phyloP scores from a whole-genome alignment of 2,113 vertebrate species.

The Thunnus maccoyii region DNA sequence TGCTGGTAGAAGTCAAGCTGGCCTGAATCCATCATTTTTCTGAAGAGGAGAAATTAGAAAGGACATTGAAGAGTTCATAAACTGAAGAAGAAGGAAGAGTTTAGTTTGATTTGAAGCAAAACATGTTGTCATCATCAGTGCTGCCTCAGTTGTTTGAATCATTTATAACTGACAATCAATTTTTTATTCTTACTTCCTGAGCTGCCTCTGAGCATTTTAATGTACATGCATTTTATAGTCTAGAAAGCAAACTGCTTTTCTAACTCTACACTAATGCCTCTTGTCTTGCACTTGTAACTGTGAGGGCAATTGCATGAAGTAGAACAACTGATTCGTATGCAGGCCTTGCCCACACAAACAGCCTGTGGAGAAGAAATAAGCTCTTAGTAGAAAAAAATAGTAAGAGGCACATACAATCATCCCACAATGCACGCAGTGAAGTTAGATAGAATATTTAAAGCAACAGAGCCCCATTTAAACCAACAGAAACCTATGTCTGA shows the following conservation, averaged over 20 bases:
- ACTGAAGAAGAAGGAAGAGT: neutral
- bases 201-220: no score
- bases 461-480: no score
- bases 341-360: neutral
- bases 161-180: neutral
- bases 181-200: neutral
- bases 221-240: no score
- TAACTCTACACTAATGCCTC: no score
- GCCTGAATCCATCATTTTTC: constrained; percentile 99
- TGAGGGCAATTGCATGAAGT: neutral
- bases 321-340: neutral
- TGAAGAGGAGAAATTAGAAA: constrained; percentile 69
- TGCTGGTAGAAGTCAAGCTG: constrained; percentile 99
- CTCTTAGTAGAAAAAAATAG: neutral
- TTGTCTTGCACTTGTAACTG: no score
- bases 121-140: neutral
- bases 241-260: no score
- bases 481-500: no score
- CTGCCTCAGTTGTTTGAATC: neutral
- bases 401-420: neutral
- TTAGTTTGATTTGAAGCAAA: neutral
- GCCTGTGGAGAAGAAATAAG: neutral
- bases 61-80: neutral
- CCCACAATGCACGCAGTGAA: neutral
- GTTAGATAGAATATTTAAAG: neutral